Percentiles rank a stretch among this genome's conserved stretches.
Conservation (phyloP, 2,888 invertebrate genomes). For the Aphidius colemani region DNA sequence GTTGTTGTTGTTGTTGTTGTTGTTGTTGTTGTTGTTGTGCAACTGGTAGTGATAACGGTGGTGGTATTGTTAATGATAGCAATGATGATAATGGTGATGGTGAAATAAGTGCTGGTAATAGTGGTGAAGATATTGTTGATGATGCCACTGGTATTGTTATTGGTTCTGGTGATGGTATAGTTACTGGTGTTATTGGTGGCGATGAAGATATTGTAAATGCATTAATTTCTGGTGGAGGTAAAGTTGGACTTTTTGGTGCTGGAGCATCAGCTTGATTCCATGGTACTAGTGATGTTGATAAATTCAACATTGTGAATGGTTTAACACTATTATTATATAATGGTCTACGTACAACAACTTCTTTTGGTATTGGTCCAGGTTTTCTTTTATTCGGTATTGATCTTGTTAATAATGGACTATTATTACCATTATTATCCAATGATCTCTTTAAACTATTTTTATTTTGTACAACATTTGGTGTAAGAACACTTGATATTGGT, state of each 20-base stretch:
- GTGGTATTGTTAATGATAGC: too few relatives aligned
- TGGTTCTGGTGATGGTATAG: neutral
- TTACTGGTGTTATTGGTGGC: constrained; percentile 31
- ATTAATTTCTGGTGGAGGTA: constrained; percentile 28
- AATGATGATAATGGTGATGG: too few relatives aligned
- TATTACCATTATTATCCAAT: constrained; percentile 42
- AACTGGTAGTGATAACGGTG: too few relatives aligned
- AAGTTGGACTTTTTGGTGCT: constrained; percentile 45
- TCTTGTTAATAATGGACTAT: constrained; percentile 49
- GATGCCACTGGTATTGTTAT: too few relatives aligned
- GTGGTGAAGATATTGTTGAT: neutral
- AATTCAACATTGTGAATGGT: constrained; percentile 47
- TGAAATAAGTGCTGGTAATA: constrained; percentile 19
- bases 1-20: too few relatives aligned
- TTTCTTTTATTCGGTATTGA: constrained; percentile 68
- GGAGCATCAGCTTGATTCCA: constrained; percentile 41
- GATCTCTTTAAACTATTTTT: constrained; percentile 53
- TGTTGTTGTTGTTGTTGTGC: too few relatives aligned
- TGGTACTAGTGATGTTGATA: constrained; percentile 51
- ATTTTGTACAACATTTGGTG: constrained; percentile 18
- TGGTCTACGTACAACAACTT: constrained; percentile 70
- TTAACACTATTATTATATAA: constrained; percentile 57
- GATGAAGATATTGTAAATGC: constrained; percentile 33
- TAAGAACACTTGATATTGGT: neutral
- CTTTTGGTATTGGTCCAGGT: constrained; percentile 76